phyloP scores from a whole-genome alignment of 2,113 vertebrate genomes.

The Oryzias woworae region DNA sequence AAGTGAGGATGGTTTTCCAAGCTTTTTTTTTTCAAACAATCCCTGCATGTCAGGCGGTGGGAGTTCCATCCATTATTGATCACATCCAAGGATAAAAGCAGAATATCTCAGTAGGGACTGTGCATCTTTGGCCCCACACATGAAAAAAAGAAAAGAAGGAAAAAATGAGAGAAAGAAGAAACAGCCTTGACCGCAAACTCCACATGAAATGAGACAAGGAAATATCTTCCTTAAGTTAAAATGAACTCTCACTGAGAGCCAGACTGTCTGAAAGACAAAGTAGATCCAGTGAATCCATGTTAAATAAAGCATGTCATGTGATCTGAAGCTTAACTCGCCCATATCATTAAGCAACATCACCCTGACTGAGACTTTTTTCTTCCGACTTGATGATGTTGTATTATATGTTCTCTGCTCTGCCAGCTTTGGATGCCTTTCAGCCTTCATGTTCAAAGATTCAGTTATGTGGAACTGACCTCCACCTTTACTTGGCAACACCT shows the following conservation, averaged over 20 bases:
- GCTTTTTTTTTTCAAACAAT: slow-evolving; percentile 46
- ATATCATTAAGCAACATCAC: slow-evolving; percentile 22
- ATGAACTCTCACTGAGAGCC: slow-evolving; percentile 15
- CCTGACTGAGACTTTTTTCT: slow-evolving; percentile 20
- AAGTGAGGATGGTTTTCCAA: slow-evolving; percentile 55
- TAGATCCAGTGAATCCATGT: slow-evolving; percentile 12
- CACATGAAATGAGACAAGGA: slow-evolving; percentile 45
- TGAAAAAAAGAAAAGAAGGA: slow-evolving; percentile 20
- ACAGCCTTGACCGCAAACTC: slow-evolving; percentile 47
- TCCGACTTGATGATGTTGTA: slow-evolving; percentile 57
- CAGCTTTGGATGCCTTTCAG: slow-evolving; percentile 52
- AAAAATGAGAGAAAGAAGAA: slow-evolving; percentile 22
- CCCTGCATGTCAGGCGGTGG: slow-evolving; percentile 64
- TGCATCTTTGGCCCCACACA: slow-evolving; percentile 66
- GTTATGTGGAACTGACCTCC: slow-evolving; percentile 67
- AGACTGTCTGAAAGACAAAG: slow-evolving; percentile 11
- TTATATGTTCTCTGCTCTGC: slow-evolving; percentile 17
- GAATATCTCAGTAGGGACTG: slow-evolving; percentile 62
- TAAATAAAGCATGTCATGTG: slow-evolving; percentile 14
- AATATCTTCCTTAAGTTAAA: slow-evolving; percentile 42
- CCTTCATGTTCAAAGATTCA: slow-evolving; percentile 62
- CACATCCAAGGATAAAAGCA: slow-evolving; percentile 72
- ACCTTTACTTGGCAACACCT: slow-evolving; percentile 69
- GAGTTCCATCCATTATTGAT: slow-evolving; percentile 79
- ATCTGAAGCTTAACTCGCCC: slow-evolving; percentile 28